Base-by-base conservation (phyloP, 37 sponge, comb jelly and placozoan genomes). In the Chondrilla cf. caribensis region DNA sequence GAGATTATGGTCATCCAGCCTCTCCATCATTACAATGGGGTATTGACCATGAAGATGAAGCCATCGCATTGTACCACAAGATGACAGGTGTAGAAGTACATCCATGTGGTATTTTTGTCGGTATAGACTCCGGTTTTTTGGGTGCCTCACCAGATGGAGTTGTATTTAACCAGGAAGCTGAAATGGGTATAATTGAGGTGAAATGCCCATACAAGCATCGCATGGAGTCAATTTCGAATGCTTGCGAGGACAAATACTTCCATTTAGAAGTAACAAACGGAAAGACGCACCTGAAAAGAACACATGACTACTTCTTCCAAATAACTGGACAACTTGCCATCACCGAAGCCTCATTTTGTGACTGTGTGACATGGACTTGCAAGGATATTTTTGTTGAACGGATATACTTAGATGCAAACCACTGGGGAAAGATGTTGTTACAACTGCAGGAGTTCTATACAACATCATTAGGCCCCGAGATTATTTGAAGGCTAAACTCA, bases 151-250 rank as follows among this genome's bases (percentile, higher is more conserved):
- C 76, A 3, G 76, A 73, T 73, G 76, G 44, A 6, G 76, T 42
- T 19, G 19, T 73, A 2, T 31, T 38, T 4, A 25, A 21, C 36
- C n/a, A 73, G 1, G 76, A 73, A 4, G 41, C 17, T 15, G 44
- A 38, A 1, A 39, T 39, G 39, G 41, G 41, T 19, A 58, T 79
- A 15, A 8, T 79, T 11, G 80, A 79, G 14, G 58, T 79, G 22
- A 79, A 79, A 79, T 79, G 80, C 59, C 58, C 80, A 3, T 79
- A 14, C 38, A 79, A 79, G 39, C 58, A 79, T 8, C 58, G 59
- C 8, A 22, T 38, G 2, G 22, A 79, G 8, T 2, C 33, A 22
- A 79, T 79, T 26, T 1, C 8, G 25, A 58, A 79, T 19, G 80
- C 80, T 19, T 79, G 80, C 80, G n/a, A 2, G 24, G 79, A 78